Percentiles rank a stretch among this genome's conserved stretches.
These are phyloP conservation scores for Plagiodera versicolora DNA, from an alignment of 2,888 invertebrate genomes.

Conservation along the genomic window DNA sequence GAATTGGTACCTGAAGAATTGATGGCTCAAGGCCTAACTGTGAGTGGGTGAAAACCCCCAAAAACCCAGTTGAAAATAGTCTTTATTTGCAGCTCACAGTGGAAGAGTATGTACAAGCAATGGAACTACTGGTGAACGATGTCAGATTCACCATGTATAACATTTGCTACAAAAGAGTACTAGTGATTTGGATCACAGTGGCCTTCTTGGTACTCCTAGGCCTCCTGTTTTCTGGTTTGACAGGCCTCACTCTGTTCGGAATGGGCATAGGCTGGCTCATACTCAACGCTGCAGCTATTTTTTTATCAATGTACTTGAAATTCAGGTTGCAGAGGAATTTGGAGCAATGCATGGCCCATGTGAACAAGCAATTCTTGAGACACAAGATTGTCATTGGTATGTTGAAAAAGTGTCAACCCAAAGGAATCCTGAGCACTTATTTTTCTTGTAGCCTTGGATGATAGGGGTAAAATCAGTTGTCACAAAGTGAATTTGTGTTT, in stretches of 20 bases:
- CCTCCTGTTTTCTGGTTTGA: constrained; percentile 83
- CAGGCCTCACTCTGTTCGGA: constrained; percentile 83
- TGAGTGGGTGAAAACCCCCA: constrained; percentile 56
- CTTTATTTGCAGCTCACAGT: constrained; percentile 75
- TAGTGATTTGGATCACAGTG: constrained; percentile 86
- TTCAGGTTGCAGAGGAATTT: constrained; percentile 83
- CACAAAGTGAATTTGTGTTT: constrained; percentile 94
- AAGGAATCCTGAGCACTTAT: too few species aligned
- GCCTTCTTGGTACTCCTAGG: constrained; percentile 84
- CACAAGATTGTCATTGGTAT: constrained; percentile 68
- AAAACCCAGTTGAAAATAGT: neutral
- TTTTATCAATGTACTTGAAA: constrained; percentile 92
- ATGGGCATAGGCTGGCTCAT: constrained; percentile 89
- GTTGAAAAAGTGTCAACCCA: too few species aligned
- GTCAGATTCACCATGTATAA: constrained; percentile 90
- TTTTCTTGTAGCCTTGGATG: constrained; percentile 74
- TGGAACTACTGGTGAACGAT: constrained; percentile 92
- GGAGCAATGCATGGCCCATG: constrained; percentile 76
- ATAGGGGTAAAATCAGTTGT: constrained; percentile 91
- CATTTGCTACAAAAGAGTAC: constrained; percentile 88
- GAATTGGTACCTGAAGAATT: constrained; percentile 92
- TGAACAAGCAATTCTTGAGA: constrained; percentile 83
- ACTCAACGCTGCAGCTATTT: constrained; percentile 88
- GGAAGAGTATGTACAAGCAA: constrained; percentile 92
- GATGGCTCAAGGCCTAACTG: constrained; percentile 91